Evolutionary conservation across 2,113 vertebrate genomes (phyloP).

Genomic region (Trinectes maculatus): DNA sequence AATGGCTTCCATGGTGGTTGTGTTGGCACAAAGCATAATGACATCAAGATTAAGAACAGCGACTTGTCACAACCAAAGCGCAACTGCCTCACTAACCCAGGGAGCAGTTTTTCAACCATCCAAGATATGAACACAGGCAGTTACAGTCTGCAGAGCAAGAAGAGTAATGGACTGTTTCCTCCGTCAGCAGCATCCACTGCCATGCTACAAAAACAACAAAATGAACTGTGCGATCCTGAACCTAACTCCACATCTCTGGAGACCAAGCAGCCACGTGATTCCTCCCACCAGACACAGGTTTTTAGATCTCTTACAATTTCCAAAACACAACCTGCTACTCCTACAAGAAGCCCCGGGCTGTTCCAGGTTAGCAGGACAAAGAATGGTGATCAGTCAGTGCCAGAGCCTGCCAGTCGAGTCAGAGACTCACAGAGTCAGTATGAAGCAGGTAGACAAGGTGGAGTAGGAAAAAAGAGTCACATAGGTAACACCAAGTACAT

Average conservation of each 20-base stretch:
- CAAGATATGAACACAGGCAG: constrained; percentile 65
- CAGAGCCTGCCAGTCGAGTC: constrained; percentile 84
- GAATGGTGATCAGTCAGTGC: constrained; percentile 67
- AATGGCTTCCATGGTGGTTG: not conserved
- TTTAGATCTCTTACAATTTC: constrained; percentile 69
- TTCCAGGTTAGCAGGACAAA: constrained; percentile 4
- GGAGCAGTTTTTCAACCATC: not conserved
- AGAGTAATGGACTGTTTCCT: constrained; percentile 43
- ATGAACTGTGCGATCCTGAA: constrained; percentile 73
- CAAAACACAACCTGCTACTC: constrained; percentile 77
- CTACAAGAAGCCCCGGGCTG: constrained; percentile 67
- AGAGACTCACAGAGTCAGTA: constrained; percentile 87
- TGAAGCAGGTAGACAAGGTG: constrained; percentile 66
- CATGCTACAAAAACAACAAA: constrained; percentile 60
- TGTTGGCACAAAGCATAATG: not conserved
- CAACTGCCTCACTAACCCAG: constrained; percentile 11
- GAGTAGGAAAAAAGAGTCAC: constrained; percentile 46
- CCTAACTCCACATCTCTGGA: constrained; percentile 75
- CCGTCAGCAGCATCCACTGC: not conserved
- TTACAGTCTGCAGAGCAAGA: constrained; percentile 71
- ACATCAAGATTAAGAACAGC: not conserved
- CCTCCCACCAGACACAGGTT: constrained; percentile 56
- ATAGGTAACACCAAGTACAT: constrained; percentile 81
- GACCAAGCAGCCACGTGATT: constrained; percentile 40
- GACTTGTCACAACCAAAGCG: constrained; percentile 14